These are phyloP conservation scores for Melanargia galathea DNA, from an alignment of 2,888 invertebrate genomes.

Conservation along the genomic window DNA sequence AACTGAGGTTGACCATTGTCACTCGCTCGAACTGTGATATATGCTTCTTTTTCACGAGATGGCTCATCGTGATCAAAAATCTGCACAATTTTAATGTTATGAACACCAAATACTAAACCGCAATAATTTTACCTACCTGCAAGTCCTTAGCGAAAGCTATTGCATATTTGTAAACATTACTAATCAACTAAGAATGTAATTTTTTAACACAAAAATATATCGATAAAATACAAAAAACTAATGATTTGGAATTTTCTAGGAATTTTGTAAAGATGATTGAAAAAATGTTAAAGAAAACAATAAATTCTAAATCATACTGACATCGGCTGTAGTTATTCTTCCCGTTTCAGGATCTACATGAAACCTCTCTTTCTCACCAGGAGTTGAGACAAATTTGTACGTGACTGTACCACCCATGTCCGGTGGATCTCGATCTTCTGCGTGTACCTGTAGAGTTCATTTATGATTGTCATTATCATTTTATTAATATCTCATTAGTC, in stretches of 20 bases:
- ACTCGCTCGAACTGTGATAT: constrained; percentile 94
- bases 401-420: constrained; percentile 90
- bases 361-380: constrained; percentile 89
- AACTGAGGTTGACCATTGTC: constrained; percentile 95
- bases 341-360: constrained; percentile 90
- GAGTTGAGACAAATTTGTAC: constrained; percentile 90
- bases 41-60: constrained; percentile 89
- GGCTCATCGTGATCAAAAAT: constrained; percentile 96
- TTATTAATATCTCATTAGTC: background rate
- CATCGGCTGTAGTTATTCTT: constrained; percentile 87
- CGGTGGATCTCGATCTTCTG: constrained; percentile 87
- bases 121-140: constrained; percentile 37
- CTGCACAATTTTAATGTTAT: constrained; percentile 57
- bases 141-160: constrained; percentile 27
- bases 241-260: background rate
- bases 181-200: background rate
- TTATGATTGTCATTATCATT: background rate
- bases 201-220: background rate
- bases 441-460: constrained; percentile 82
- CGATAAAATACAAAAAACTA: background rate
- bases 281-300: constrained; percentile 1
- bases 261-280: background rate
- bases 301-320: constrained; percentile 61
- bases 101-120: constrained; percentile 13
- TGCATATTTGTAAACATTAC: background rate